Conservation (phyloP, 2,888 invertebrate genomes). For the Drosophila emarginata region DNA sequence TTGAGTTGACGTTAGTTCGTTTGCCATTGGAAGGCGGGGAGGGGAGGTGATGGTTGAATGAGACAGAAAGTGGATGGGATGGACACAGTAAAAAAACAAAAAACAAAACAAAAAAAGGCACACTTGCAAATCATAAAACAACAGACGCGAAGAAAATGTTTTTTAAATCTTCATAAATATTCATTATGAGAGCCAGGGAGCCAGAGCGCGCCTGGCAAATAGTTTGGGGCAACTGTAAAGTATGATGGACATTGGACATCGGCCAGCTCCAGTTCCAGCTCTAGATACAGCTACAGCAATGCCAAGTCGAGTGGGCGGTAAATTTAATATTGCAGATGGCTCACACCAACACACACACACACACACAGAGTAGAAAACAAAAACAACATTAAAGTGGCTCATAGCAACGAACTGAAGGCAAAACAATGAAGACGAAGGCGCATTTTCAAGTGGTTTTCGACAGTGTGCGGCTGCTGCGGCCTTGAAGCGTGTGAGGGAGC, state of each 20-base stretch:
- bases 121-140: slow-evolving; percentile 81
- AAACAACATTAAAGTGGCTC: slow-evolving; percentile 48
- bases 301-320: slow-evolving; percentile 34
- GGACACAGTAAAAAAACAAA: background rate
- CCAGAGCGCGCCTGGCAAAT: slow-evolving; percentile 58
- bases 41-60: background rate
- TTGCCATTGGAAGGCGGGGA: background rate
- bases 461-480: slow-evolving; percentile 23
- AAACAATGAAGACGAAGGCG: slow-evolving; percentile 36
- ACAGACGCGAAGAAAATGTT: slow-evolving; percentile 79
- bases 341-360: slow-evolving; percentile 55
- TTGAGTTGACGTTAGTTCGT: slow-evolving; percentile 60
- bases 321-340: slow-evolving; percentile 71
- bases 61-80: background rate
- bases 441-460: slow-evolving; percentile 3
- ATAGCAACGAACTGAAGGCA: slow-evolving; percentile 22
- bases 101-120: slow-evolving; percentile 38
- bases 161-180: slow-evolving; percentile 81
- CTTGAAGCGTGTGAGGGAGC: slow-evolving; percentile 7
- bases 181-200: slow-evolving; percentile 64
- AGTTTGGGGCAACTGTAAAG: slow-evolving; percentile 63
- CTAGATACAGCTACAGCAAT: background rate
- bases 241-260: slow-evolving; percentile 45
- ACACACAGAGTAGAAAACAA: slow-evolving; percentile 34
- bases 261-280: slow-evolving; percentile 10